A percentile compares a stretch with the other conserved stretches of the same genome.
Evolutionary conservation across 2,113 vertebrate species (phyloP).

Genomic region (Capricornis sumatraensis): DNA sequence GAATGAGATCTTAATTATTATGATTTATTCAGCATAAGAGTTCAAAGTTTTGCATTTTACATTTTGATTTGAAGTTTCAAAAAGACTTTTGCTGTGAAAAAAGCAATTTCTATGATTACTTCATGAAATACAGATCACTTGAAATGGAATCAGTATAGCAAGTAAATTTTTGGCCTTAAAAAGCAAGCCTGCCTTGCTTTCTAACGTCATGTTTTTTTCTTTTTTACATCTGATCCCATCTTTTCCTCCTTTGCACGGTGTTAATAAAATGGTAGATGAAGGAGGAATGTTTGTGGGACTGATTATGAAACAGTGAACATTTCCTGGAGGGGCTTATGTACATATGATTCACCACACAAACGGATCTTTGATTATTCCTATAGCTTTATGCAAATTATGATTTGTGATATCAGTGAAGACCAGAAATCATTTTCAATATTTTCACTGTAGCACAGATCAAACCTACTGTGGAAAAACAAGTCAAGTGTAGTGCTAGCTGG

Average conservation of each 20-base stretch:
- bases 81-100: constrained; percentile 32
- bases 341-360: constrained; percentile 60
- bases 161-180: constrained; percentile 64
- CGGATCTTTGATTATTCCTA: constrained; percentile 74
- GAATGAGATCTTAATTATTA: constrained; percentile 66
- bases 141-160: constrained; percentile 31
- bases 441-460: constrained; percentile 65
- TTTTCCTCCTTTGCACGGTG: constrained; percentile 50
- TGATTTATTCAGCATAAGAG: constrained; percentile 39
- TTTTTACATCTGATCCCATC: constrained; percentile 46
- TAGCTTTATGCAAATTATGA: constrained; percentile 70
- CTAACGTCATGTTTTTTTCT: constrained; percentile 32
- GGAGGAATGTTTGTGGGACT: constrained; percentile 67
- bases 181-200: constrained; percentile 40
- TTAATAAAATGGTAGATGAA: constrained; percentile 70
- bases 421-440: constrained; percentile 77
- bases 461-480: constrained; percentile 64
- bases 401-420: constrained; percentile 70
- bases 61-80: constrained; percentile 67
- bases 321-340: not conserved
- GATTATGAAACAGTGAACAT: constrained; percentile 62
- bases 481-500: constrained; percentile 47
- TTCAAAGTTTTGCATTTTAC: constrained; percentile 27
- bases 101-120: constrained; percentile 64
- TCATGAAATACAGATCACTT: constrained; percentile 67